Conservation (phyloP, 1,140 invertebrate species). For the Ips nitidus region DNA sequence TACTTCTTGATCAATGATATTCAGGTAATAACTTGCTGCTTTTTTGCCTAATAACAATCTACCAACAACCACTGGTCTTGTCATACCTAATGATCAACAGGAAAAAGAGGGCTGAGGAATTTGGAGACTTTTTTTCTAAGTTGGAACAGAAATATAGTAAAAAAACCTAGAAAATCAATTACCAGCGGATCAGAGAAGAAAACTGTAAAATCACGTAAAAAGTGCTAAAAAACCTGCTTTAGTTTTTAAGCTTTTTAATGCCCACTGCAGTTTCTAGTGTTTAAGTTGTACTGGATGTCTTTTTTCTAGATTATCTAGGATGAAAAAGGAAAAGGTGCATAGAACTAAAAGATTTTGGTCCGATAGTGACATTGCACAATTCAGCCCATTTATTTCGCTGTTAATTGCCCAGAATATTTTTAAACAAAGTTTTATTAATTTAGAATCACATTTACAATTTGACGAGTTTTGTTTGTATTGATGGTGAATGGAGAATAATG, state of each 20-base stretch:
- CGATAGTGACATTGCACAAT: constrained; percentile 5
- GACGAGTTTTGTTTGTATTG: not conserved
- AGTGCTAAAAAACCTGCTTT: constrained; percentile 3
- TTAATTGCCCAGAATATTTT: not conserved
- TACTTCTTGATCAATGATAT: too few species aligned
- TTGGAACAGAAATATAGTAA: constrained; percentile 42
- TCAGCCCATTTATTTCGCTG: constrained; percentile 6
- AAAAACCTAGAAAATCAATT: constrained; percentile 26
- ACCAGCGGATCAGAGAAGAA: constrained; percentile 18
- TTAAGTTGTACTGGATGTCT: not conserved
- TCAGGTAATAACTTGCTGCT: not conserved
- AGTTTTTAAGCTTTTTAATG: not conserved
- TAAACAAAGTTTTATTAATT: too few species aligned
- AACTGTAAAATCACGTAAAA: constrained; percentile 13
- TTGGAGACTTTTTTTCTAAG: constrained; percentile 34
- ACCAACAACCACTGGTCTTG: not conserved
- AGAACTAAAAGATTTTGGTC: constrained; percentile 20
- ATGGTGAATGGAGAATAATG: too few species aligned
- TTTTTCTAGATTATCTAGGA: constrained; percentile 17
- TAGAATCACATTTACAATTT: too few species aligned
- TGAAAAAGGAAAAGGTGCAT: constrained; percentile 7
- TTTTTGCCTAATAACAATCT: not conserved
- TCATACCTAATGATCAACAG: constrained; percentile 35
- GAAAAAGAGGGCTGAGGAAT: constrained; percentile 28
- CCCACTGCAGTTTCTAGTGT: not conserved